Evolutionary conservation across 2,113 vertebrate genomes (phyloP).

Genomic region (Stomatorhinus ivindoensis): DNA sequence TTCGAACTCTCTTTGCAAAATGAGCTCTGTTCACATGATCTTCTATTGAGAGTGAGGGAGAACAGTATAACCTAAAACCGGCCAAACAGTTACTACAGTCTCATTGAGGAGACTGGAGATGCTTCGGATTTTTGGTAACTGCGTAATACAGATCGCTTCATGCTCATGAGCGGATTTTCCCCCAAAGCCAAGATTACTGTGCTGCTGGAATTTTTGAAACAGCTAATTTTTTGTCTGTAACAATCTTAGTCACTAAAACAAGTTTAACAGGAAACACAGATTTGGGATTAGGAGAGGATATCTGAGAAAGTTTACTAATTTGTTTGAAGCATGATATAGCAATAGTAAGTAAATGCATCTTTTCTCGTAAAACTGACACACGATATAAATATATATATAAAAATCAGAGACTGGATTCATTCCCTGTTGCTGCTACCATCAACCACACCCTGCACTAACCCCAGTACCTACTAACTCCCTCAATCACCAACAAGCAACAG

Average conservation of each 20-base stretch:
- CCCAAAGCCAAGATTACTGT: slow-evolving; percentile 19
- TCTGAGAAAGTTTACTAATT: not conserved
- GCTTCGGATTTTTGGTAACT: slow-evolving; percentile 13
- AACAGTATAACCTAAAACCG: slow-evolving; percentile 35
- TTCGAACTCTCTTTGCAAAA: slow-evolving; percentile 26
- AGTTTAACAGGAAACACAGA: slow-evolving; percentile 1
- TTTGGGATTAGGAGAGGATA: not conserved
- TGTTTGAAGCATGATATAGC: not conserved
- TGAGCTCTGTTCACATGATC: slow-evolving; percentile 34
- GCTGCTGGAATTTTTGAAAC: not conserved
- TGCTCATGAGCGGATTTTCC: not conserved
- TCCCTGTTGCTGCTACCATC: not conserved
- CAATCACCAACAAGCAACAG: not conserved
- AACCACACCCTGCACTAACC: not conserved
- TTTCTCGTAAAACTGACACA: not conserved
- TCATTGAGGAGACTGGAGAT: slow-evolving; percentile 1
- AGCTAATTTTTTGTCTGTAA: not conserved
- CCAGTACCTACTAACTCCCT: not conserved
- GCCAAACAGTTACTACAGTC: slow-evolving; percentile 12
- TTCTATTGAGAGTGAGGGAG: slow-evolving; percentile 32
- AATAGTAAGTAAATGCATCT: not conserved
- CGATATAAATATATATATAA: not conserved
- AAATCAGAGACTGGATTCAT: not conserved
- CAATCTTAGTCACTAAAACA: not conserved
- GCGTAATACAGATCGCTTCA: slow-evolving; percentile 11